Percentiles rank a stretch among this genome's conserved stretches.
Evolutionary conservation across 2,797 vertebrate genomes (phyloP).

Genomic region (Salarias fasciatus): DNA sequence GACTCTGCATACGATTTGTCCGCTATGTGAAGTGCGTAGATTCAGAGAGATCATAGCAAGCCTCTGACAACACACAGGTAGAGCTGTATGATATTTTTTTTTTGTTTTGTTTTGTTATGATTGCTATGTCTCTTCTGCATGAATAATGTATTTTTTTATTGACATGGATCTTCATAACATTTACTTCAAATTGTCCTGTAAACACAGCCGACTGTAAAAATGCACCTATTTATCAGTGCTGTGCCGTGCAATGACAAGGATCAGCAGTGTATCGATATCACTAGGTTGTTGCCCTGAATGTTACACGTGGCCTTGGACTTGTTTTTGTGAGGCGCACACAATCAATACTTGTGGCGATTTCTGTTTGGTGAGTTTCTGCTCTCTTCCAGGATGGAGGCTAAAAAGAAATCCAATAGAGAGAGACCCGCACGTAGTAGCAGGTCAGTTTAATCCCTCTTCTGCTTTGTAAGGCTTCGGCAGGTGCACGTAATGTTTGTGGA

Average conservation of each 20-base stretch:
- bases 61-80: not conserved
- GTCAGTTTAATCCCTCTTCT: constrained; percentile 44
- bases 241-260: constrained; percentile 7
- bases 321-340: constrained; percentile 20
- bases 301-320: constrained; percentile 2
- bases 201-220: constrained; percentile 18
- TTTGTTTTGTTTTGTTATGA: too few relatives aligned
- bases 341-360: constrained; percentile 44
- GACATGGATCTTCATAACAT: too few relatives aligned
- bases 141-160: too few relatives aligned
- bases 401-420: constrained; percentile 54
- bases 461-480: constrained; percentile 22
- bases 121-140: constrained; percentile 2
- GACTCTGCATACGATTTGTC: not conserved
- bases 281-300: constrained; percentile 11
- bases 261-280: constrained; percentile 37
- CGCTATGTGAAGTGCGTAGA: not conserved
- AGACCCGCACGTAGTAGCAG: constrained; percentile 42
- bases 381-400: constrained; percentile 13
- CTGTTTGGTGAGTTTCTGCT: constrained; percentile 46
- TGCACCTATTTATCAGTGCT: constrained; percentile 7
- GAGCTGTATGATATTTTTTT: too few relatives aligned
- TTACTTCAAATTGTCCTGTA: not conserved
- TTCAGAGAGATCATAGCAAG: not conserved
- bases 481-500: constrained; percentile 30